These are phyloP conservation scores for Ceraclea dissimilis DNA, from an alignment of 2,888 invertebrate genomes.

Conservation along the genomic window DNA sequence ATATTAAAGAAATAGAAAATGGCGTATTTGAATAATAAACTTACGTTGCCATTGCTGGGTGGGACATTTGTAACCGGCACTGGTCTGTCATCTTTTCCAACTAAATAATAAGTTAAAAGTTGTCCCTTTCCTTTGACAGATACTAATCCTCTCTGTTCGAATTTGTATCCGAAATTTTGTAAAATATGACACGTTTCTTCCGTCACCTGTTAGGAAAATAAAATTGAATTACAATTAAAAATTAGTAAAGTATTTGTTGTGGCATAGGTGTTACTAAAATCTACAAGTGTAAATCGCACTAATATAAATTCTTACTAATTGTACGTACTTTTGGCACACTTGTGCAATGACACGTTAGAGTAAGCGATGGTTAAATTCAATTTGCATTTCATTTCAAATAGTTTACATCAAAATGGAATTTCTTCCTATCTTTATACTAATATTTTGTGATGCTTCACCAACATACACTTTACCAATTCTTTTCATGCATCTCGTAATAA, in stretches of 20 bases:
- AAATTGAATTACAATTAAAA: not conserved
- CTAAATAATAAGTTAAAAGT: constrained; percentile 88
- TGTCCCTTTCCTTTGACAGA: constrained; percentile 97
- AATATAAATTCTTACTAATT: too few species aligned
- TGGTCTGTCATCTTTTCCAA: constrained; percentile 45
- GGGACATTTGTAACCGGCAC: not conserved
- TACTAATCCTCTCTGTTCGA: constrained; percentile 90
- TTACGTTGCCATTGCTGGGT: not conserved
- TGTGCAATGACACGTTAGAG: too few species aligned
- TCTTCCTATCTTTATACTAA: too few species aligned
- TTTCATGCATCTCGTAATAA: too few species aligned
- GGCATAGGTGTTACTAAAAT: not conserved
- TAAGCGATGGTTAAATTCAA: too few species aligned
- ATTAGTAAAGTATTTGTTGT: too few species aligned
- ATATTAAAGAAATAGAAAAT: too few species aligned
- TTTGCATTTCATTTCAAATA: too few species aligned
- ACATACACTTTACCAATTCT: too few species aligned
- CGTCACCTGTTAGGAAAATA: constrained; percentile 63
- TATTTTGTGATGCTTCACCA: too few species aligned
- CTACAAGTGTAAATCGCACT: not conserved
- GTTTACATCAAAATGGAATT: too few species aligned
- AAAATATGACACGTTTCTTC: constrained; percentile 90
- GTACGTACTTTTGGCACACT: too few species aligned
- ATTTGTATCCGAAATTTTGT: constrained; percentile 81
- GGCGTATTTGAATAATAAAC: not conserved